Evolutionary conservation across 2,113 vertebrate genomes (phyloP).

Genomic region (Passer montanus): DNA sequence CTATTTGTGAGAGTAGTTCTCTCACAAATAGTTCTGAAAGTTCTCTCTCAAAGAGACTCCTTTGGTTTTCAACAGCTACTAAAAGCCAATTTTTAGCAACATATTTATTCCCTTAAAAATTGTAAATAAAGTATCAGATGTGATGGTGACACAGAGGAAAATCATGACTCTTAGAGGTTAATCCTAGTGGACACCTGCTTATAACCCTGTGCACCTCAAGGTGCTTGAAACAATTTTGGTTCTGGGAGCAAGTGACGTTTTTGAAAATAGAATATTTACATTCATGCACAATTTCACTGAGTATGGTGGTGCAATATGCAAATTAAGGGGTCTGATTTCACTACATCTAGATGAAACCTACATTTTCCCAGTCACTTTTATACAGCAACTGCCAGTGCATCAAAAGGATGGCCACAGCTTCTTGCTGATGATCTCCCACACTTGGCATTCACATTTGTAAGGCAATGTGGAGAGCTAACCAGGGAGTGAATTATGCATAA

Average conservation of each 20-base stretch:
- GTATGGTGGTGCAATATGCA: background rate
- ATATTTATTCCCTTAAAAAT: background rate
- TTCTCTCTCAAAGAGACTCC: background rate
- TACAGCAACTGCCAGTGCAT: background rate
- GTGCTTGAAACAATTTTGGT: background rate
- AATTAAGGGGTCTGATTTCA: background rate
- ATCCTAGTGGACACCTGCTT: background rate
- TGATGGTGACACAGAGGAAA: background rate
- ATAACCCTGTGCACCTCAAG: background rate
- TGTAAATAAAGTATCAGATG: background rate
- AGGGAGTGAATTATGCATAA: background rate
- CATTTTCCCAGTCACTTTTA: background rate
- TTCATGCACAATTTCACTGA: background rate
- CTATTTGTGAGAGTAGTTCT: background rate
- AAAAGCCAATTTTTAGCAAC: background rate
- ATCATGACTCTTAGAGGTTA: background rate
- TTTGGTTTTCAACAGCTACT: background rate
- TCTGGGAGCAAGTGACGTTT: rapidly evolving
- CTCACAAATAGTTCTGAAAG: no score
- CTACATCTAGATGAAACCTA: background rate
- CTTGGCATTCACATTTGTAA: background rate
- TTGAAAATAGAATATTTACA: background rate
- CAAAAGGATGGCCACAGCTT: background rate
- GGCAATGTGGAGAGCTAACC: background rate
- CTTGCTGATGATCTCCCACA: background rate